Conservation (phyloP, 2,888 invertebrate species). For the Heliconius erato region DNA sequence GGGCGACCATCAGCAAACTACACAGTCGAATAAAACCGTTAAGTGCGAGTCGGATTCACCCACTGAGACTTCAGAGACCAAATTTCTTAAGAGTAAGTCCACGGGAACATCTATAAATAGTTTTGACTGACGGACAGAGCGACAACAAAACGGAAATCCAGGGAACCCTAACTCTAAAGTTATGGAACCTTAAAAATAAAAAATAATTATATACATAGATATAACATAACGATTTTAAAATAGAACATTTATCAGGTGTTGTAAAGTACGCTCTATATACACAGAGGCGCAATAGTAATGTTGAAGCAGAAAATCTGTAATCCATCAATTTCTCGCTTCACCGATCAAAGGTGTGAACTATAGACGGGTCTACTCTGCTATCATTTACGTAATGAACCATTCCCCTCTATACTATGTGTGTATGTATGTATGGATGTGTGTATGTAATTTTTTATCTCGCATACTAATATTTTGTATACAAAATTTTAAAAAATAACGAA, state of each 20-base stretch:
- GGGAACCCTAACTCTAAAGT: no score
- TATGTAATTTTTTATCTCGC: neutral
- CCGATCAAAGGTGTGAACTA: conserved; percentile 67
- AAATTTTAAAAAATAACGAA: neutral
- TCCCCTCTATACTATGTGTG: neutral
- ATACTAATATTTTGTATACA: neutral
- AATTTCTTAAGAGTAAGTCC: no score
- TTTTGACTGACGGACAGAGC: no score
- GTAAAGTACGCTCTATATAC: neutral
- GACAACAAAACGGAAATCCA: no score
- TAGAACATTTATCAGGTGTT: neutral
- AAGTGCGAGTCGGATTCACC: no score
- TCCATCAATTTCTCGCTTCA: conserved; percentile 67
- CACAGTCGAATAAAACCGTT: no score
- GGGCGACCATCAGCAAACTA: no score
- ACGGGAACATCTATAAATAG: no score
- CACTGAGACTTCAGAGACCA: no score
- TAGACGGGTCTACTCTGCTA: conserved; percentile 19
- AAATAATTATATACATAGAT: neutral
- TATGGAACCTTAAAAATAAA: no score
- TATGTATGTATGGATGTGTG: neutral
- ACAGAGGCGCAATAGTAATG: conserved; percentile 20
- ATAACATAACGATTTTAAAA: neutral
- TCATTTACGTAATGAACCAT: conserved; percentile 35
- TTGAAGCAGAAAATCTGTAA: conserved; percentile 50